Conservation (phyloP, 2,113 vertebrate species). For the Chaetorhynchus papuensis region DNA sequence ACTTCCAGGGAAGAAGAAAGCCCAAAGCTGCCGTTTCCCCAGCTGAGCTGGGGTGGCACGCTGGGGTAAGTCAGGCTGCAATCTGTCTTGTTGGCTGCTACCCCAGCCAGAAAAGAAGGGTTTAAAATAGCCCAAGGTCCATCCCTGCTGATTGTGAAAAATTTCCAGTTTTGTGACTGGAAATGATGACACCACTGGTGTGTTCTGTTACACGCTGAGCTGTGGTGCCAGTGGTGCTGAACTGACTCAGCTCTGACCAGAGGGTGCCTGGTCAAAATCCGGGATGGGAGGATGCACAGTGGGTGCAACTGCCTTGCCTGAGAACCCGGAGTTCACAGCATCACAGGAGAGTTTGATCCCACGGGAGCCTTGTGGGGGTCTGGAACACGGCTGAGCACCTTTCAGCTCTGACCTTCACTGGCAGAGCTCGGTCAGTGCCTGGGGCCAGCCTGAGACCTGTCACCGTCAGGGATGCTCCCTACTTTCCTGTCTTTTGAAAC, state of each 20-base stretch:
- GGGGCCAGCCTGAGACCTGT: neutral
- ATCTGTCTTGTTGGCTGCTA: neutral
- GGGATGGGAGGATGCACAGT: neutral
- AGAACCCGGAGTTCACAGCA: neutral
- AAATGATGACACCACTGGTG: neutral
- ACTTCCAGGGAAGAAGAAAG: neutral
- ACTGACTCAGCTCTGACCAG: neutral
- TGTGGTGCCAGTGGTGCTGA: neutral
- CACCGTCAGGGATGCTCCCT: neutral
- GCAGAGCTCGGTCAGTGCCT: neutral
- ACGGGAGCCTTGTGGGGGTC: neutral
- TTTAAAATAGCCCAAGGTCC: neutral
- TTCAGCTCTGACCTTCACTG: neutral
- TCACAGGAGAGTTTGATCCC: neutral
- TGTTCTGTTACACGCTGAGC: neutral
- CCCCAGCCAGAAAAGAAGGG: neutral
- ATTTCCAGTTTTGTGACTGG: neutral
- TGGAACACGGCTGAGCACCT: neutral
- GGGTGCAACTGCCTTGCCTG: neutral
- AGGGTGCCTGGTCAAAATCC: neutral
- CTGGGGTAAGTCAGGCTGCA: neutral
- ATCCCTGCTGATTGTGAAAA: neutral
- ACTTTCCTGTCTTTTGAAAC: neutral
- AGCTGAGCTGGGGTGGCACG: neutral
- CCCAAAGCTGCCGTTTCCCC: accelerated